Base-by-base conservation (phyloP, 2,888 invertebrate genomes). In the Idaea aversata region DNA sequence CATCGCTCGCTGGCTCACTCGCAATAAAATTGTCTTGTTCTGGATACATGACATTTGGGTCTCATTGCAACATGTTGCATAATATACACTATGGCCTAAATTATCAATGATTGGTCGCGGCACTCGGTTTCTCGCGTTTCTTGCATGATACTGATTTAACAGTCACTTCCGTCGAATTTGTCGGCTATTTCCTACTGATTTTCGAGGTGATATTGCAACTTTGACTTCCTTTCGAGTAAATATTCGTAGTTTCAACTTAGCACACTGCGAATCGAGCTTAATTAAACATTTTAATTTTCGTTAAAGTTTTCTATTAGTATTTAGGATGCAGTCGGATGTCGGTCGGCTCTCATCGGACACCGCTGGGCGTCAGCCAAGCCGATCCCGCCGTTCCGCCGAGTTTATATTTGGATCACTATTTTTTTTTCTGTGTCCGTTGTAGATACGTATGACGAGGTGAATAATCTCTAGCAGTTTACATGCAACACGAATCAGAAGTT, bases 331-430 rank as follows among this genome's bases (percentile, higher is more conserved):
- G 76, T 87, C 85, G 88, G 79, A 77, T 78, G 80, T 78, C 75
- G 75, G 80, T 83, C 84, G 87, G 75, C 72, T 77, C 73, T 79
- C 79, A 83, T 84, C 86, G 84, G 81, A 77, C 78, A 78, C 78
- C 76, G 84, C 88, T 92, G 92, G 92, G 89, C 87, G 86, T 77
- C 77, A 83, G 92, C 91, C 91, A 91, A 92, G 81, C 82, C 84
- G 81, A 88, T 88, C 88, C 88, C 89, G 86, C 81, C 87, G 88
- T 84, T 86, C 84, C 83, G 79, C 74, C 83, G 82, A 81, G 88
- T 88, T 91, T 92, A 92, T 89, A 87, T 91, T 93, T 91, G 88
- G 91, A 92, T 86, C 88, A 86, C 81, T 76, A 79, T 86, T 91
- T 91, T 90, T 64, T 86, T 90, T 88, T 85, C 80, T 81, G 76